phyloP scores from a whole-genome alignment of 2,113 vertebrate genomes.

The Psammodynastes pulverulentus region DNA sequence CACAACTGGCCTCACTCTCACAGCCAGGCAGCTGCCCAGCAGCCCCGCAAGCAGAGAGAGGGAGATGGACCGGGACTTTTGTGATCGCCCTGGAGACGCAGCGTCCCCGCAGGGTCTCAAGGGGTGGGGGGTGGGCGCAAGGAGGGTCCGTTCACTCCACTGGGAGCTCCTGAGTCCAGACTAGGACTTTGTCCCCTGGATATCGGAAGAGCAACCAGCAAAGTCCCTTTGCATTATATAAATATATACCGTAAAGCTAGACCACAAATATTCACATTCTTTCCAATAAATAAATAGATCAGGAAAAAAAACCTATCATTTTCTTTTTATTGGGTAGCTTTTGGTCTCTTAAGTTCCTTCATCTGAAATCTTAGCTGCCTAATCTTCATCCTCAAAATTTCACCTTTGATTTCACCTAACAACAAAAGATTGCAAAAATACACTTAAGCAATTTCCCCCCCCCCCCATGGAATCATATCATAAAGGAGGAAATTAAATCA shows the following conservation, averaged over 20 bases:
- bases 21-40: neutral
- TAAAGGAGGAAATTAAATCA: neutral
- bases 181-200: neutral
- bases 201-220: neutral
- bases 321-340: slow-evolving; percentile 11
- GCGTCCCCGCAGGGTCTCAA: no score
- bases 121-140: no score
- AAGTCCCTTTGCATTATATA: neutral
- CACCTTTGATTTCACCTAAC: slow-evolving; percentile 11
- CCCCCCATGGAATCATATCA: neutral
- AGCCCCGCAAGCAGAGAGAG: neutral
- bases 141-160: neutral
- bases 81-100: no score
- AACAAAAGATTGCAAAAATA: slow-evolving; percentile 24
- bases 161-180: no score
- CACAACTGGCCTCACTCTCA: neutral
- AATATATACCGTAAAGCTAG: neutral
- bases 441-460: slow-evolving; percentile 40
- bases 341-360: neutral
- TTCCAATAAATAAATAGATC: neutral
- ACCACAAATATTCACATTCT: neutral
- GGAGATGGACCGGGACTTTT: no score
- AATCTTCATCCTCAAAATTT: slow-evolving; percentile 1
- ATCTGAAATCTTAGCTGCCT: neutral
- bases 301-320: neutral